Base-by-base conservation (phyloP, 2,113 vertebrate genomes). In the Nematolebias whitei region DNA sequence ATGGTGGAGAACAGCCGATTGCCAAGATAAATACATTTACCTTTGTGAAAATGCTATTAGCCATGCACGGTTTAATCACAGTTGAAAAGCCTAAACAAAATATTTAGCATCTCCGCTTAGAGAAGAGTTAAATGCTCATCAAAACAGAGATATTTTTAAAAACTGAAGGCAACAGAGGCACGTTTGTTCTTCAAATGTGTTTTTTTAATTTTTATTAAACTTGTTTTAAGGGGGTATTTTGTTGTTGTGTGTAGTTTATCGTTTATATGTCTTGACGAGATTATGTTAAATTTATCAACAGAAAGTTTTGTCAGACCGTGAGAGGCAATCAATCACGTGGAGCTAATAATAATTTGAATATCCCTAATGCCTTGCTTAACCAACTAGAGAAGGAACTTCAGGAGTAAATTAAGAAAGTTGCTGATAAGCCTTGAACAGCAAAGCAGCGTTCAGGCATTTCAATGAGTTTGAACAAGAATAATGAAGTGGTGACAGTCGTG, bases 361-460 rank as follows among this genome's bases (percentile, higher is more conserved):
- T 54, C 69, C 71, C 75, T 66, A 65, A 76, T 55, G 52, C 74
- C 74, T 48, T 69, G 56, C 72, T 85, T 56, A 70, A 14, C 68
- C 56, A n/a, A 70, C 53, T 53, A 72, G 66, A 72, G 51, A 64
- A 55, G 76, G 63, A 76, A 79, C 68, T 45, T 61, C 68, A 48
- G 64, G 51, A 62, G 58, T 80, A 78, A 85, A 84, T 78, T 79
- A 68, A 65, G 73, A 58, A 68, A 78, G 67, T 68, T 68, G 50
- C 80, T 81, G 83, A 87, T 86, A 85, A 89, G 63, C 80, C 69
- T 60, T n/a, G n/a, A 79, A 82, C 62, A 76, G 78, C 82, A 74
- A 74, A 81, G 73, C 55, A 11, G 68, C 77, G 71, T 75, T 47
- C 56, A 65, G 60, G 77, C 78, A 79, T 80, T 84, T 76, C 60